Evolutionary conservation across 2,888 invertebrate species (phyloP).

Genomic region (Stomorhina lunata): DNA sequence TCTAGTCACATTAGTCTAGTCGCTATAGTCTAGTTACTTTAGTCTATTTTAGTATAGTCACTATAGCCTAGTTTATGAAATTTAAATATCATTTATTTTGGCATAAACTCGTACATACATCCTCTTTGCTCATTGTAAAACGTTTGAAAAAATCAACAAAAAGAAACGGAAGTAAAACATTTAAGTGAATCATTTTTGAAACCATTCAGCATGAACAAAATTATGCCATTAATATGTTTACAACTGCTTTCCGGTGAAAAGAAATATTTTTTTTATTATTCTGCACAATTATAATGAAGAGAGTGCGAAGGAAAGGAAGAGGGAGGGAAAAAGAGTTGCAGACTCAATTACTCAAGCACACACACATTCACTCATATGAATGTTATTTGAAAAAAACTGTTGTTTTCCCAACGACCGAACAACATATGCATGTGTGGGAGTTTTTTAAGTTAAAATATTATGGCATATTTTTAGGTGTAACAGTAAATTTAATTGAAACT

Average conservation of each 20-base stretch:
- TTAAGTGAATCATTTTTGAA: slow-evolving; percentile 47
- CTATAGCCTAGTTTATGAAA: no score
- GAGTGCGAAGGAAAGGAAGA: no score
- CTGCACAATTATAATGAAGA: neutral
- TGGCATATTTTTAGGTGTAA: neutral
- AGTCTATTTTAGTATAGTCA: no score
- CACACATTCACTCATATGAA: neutral
- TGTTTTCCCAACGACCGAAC: neutral
- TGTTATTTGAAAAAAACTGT: neutral
- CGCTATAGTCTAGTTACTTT: no score
- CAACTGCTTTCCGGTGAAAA: slow-evolving; percentile 30
- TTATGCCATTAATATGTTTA: slow-evolving; percentile 50
- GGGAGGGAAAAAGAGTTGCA: neutral
- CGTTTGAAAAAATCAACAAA: neutral
- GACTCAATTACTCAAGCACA: neutral
- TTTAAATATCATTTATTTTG: no score
- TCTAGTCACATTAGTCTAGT: no score
- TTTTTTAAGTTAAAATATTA: neutral
- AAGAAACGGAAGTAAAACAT: slow-evolving; percentile 13
- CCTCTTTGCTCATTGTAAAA: neutral
- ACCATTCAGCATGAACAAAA: slow-evolving; percentile 19
- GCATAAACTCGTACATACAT: no score
- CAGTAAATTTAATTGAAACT: slow-evolving; percentile 7
- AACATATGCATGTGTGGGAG: neutral
- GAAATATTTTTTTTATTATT: neutral